These are phyloP conservation scores for Sphenopsis melanotis DNA, from an alignment of 2,797 vertebrate genomes.

Conservation along the genomic window DNA sequence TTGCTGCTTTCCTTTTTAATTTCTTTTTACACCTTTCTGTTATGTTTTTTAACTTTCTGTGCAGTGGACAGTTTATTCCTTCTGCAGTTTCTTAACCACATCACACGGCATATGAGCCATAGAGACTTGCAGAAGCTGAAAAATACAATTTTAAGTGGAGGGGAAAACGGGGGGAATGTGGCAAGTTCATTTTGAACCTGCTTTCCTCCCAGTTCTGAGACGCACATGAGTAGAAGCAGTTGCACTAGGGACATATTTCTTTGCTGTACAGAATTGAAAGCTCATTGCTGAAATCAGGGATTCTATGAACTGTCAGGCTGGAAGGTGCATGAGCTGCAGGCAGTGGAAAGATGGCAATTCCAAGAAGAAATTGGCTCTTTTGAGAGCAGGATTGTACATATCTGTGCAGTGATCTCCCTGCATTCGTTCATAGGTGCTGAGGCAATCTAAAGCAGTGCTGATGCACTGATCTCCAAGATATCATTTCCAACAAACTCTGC, in stretches of 20 bases:
- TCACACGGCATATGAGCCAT: slow-evolving; percentile 21
- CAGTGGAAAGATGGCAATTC: slow-evolving; percentile 64
- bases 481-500: slow-evolving; percentile 55
- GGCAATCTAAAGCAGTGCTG: slow-evolving; percentile 64
- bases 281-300: slow-evolving; percentile 78
- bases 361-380: slow-evolving; percentile 74
- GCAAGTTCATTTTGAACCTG: slow-evolving; percentile 45
- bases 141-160: slow-evolving; percentile 5
- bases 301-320: slow-evolving; percentile 71
- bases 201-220: slow-evolving; percentile 66
- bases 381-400: slow-evolving; percentile 65
- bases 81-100: slow-evolving; percentile 65
- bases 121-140: slow-evolving; percentile 65
- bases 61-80: slow-evolving; percentile 74
- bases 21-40: slow-evolving; percentile 70
- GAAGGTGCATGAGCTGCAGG: slow-evolving; percentile 65
- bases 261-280: slow-evolving; percentile 72
- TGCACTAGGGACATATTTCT: slow-evolving; percentile 76
- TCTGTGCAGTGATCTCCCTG: slow-evolving; percentile 66
- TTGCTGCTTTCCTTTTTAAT: slow-evolving; percentile 78
- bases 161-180: background rate
- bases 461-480: slow-evolving; percentile 61
- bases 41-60: slow-evolving; percentile 65
- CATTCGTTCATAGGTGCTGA: slow-evolving; percentile 66
- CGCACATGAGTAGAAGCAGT: slow-evolving; percentile 74